phyloP scores from a whole-genome alignment of 2,797 vertebrate genomes.

The Philypnodon macrostomus region DNA sequence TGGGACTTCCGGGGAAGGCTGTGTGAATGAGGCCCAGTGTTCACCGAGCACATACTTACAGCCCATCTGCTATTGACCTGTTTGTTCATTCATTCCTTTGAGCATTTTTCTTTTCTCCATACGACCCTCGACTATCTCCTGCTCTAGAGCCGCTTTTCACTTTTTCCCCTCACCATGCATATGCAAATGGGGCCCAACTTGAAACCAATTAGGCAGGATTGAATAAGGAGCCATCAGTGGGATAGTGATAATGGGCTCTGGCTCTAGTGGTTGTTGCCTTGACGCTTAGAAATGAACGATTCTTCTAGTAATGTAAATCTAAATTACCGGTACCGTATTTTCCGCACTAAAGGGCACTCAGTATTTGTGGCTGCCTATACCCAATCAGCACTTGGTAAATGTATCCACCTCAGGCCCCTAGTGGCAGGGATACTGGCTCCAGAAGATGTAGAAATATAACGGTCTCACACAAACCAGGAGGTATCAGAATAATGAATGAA shows the following conservation, averaged over 20 bases:
- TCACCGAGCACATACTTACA: slow-evolving; percentile 71
- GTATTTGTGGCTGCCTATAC: too few relatives aligned
- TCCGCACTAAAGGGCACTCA: too few relatives aligned
- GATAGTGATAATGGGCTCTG: slow-evolving; percentile 23
- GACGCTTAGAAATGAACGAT: too few relatives aligned
- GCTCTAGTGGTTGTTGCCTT: not conserved
- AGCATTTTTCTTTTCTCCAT: slow-evolving; percentile 46
- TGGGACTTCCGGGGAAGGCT: slow-evolving; percentile 1
- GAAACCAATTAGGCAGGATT: slow-evolving; percentile 61
- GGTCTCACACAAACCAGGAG: too few relatives aligned
- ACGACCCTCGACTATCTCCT: slow-evolving; percentile 17
- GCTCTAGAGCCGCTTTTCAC: slow-evolving; percentile 49
- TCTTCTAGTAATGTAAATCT: too few relatives aligned
- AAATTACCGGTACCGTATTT: too few relatives aligned
- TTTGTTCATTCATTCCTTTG: slow-evolving; percentile 73
- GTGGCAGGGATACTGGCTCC: too few relatives aligned
- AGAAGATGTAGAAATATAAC: too few relatives aligned
- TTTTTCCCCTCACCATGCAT: slow-evolving; percentile 52
- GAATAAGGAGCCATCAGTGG: slow-evolving; percentile 42
- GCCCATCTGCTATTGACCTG: slow-evolving; percentile 69
- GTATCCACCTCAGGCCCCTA: too few relatives aligned
- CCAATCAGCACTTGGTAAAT: too few relatives aligned
- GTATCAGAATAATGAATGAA: too few relatives aligned
- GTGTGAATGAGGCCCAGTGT: slow-evolving; percentile 22
- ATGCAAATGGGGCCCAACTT: slow-evolving; percentile 67